Base-by-base conservation (phyloP, 2,113 vertebrate species). In the Vulpes vulpes region DNA sequence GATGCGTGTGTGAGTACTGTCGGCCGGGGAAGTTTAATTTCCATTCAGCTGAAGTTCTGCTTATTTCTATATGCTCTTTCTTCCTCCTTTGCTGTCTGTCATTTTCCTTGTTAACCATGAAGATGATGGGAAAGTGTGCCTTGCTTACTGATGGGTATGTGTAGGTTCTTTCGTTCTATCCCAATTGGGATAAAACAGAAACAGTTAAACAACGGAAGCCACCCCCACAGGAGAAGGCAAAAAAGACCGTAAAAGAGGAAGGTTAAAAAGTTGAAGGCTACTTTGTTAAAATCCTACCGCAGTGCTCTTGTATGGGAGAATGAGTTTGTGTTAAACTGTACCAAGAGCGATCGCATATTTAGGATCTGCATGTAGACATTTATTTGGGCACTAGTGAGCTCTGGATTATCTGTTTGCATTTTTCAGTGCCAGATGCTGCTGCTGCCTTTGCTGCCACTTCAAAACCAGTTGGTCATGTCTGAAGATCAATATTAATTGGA, bases 11-110 rank as follows among this genome's bases (percentile, higher is more conserved):
- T 81, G 80, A 67, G n/a, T 89, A 6, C 51, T 55, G 5, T 92
- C 87, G 85, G 92, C 49, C 53, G 79, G 53, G 69, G 25, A 85
- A 88, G 90, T 96, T 95, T 93, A 76, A 92, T 95, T 97, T 93
- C 80, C 38, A 90, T 92, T 89, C 60, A 64, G 69, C 83, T 17
- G 80, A 64, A 85, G 64, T 83, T 94, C 55, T 79, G 65, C 59
- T 95, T 71, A 65, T 96, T 89, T 92, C 78, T 97, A 1, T 92
- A 25, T 86, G 89, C 23, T 94, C 57, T 92, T 83, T 74, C 53
- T 89, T 94, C 27, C 78, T 62, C 11, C 62, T 90, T 89, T 90
- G 62, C 84, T 96, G 59, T 57, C 79, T 88, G 51, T 91, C 84
- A 51, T 93, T 88, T 96, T 88, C 80, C 60, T 85, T 89, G 51